These are phyloP conservation scores for Andrena haemorrhoa DNA, from an alignment of 2,888 invertebrate species.

Conservation along the genomic window DNA sequence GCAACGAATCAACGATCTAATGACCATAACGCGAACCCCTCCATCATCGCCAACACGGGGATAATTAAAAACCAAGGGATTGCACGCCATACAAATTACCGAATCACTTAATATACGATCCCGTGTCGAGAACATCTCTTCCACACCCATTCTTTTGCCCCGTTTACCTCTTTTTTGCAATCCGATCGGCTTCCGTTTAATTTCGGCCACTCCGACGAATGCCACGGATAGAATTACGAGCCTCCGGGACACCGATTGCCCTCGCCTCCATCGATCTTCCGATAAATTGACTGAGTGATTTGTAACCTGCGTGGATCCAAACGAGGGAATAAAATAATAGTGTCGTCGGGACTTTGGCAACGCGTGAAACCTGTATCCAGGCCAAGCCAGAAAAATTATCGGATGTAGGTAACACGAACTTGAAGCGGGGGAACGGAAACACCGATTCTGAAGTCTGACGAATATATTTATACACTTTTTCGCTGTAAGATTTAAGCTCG, in stretches of 20 bases:
- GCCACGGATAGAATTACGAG: constrained; percentile 50
- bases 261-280: constrained; percentile 46
- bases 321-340: constrained; percentile 34
- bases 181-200: constrained; percentile 45
- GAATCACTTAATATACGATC: constrained; percentile 59
- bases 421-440: too few relatives aligned
- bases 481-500: too few relatives aligned
- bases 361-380: background rate
- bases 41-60: constrained; percentile 37
- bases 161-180: background rate
- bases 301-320: constrained; percentile 25
- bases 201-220: constrained; percentile 41
- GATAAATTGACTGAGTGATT: constrained; percentile 43
- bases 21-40: constrained; percentile 28
- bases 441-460: too few relatives aligned
- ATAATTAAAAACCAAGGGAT: constrained; percentile 54
- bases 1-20: constrained; percentile 11
- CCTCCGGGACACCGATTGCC: constrained; percentile 17
- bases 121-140: constrained; percentile 19
- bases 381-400: too few relatives aligned
- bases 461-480: too few relatives aligned
- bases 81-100: constrained; percentile 48
- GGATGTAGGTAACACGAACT: too few relatives aligned
- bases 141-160: constrained; percentile 18
- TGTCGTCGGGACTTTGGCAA: background rate